phyloP scores from a whole-genome alignment of 2,797 vertebrate species.

The Linurgus olivaceus region DNA sequence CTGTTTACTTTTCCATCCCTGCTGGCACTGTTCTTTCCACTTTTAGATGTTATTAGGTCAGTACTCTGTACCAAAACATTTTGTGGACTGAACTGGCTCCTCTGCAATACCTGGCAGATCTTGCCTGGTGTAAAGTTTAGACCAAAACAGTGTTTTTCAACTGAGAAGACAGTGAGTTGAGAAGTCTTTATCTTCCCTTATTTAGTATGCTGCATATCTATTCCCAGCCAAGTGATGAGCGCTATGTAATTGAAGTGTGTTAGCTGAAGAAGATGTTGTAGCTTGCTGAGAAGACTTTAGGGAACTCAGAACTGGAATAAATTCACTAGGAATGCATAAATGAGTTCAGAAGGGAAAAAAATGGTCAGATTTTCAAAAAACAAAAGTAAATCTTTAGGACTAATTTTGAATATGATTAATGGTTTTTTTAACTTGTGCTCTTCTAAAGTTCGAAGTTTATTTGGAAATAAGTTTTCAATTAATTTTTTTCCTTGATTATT shows the following conservation, averaged over 20 bases:
- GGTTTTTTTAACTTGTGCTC: not conserved
- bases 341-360: not conserved
- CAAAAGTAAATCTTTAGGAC: not conserved
- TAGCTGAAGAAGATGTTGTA: not conserved
- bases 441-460: not conserved
- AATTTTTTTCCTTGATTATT: not conserved
- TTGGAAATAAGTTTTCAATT: not conserved
- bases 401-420: not conserved
- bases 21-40: constrained; percentile 32
- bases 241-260: not conserved
- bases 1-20: constrained; percentile 37
- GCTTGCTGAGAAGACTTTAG: not conserved
- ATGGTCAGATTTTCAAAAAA: not conserved
- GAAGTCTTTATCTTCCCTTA: not conserved
- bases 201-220: not conserved
- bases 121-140: not conserved
- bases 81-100: constrained; percentile 36
- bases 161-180: not conserved
- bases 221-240: not conserved
- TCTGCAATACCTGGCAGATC: not conserved
- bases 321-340: not conserved
- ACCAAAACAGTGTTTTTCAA: not conserved
- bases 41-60: constrained; percentile 54
- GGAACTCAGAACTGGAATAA: not conserved
- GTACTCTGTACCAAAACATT: not conserved